Base-by-base conservation (phyloP, 2,113 vertebrate genomes). In the Carettochelys insculpta region DNA sequence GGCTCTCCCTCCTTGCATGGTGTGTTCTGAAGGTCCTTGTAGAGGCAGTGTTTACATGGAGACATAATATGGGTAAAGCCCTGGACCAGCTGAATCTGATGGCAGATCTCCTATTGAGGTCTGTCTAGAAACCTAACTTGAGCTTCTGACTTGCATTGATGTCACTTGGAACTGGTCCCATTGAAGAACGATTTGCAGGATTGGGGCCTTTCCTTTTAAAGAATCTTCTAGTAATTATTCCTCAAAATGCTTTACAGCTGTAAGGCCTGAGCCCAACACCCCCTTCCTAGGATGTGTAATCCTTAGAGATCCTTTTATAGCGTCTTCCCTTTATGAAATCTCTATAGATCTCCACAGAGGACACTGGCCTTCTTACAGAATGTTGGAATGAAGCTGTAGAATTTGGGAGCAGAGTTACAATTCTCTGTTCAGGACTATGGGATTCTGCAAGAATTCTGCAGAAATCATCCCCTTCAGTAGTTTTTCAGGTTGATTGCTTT, bases 321-420 rank as follows among this genome's bases (percentile, higher is more conserved):
- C 48, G 51, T 41, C 53, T 90, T 77, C 83, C 90, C 38, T 61
- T 76, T 29, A 80, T 80, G 92, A 43, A 96, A 85, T 43, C 34
- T 17, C 65, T 85, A 68, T 83, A 75, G 0, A 0, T 92, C 91
- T 92, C 86, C 43, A 45, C 2, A 68, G 25, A 1, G 56, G 4
- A 17, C 84, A 38, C 48, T 41, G 1, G 2, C 3, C 58, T 86
- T 89, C 83, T 83, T 91, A 8, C 25, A 6, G 43, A 75, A 56
- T 41, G 5, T 17, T 48, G 78, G 17, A 43, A 31, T 43, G 73
- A 76, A 92, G 53, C 45, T 16, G 11, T 29, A 87, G 14, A 43
- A 75, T 45, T 45, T 13, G 3, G 41, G 41, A 25, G 25, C 65
- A 22, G 47, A 10, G 10, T 34, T 77, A 19, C 19, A 17, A 77